A percentile compares a stretch with the other conserved stretches of the same genome.
These are phyloP conservation scores for Zaprionus vittiger DNA, from an alignment of 1,140 invertebrate species.

Conservation along the genomic window DNA sequence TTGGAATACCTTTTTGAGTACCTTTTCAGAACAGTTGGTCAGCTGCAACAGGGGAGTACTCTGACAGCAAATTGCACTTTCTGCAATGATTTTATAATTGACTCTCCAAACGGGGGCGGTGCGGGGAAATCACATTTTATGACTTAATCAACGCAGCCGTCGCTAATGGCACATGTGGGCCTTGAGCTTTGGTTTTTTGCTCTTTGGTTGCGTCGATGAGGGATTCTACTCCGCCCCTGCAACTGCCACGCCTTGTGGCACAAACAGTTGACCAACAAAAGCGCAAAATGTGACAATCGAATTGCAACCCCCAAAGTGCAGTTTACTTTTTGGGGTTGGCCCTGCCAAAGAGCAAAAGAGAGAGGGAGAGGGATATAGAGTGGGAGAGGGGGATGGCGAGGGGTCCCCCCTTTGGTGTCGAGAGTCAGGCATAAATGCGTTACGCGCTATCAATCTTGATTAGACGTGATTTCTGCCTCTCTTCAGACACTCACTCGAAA, in stretches of 20 bases:
- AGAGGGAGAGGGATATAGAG: background rate
- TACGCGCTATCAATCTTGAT: constrained; percentile 83
- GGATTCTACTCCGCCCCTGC: constrained; percentile 45
- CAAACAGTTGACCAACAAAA: constrained; percentile 77
- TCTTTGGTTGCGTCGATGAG: constrained; percentile 14
- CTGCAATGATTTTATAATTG: constrained; percentile 40
- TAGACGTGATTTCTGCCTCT: constrained; percentile 77
- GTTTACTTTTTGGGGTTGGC: constrained; percentile 31
- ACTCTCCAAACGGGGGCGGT: background rate
- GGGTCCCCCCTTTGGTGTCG: constrained; percentile 30
- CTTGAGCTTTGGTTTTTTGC: constrained; percentile 27
- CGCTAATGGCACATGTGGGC: constrained; percentile 78
- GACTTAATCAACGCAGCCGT: constrained; percentile 79
- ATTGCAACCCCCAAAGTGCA: constrained; percentile 6
- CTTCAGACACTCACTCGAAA: constrained; percentile 45
- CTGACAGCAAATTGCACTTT: background rate
- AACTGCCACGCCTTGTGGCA: constrained; percentile 58
- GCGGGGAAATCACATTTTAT: constrained; percentile 65
- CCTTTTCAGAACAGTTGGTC: background rate
- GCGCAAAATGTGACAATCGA: constrained; percentile 56
- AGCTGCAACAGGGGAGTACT: background rate
- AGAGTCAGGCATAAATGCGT: constrained; percentile 76
- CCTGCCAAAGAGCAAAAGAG: background rate
- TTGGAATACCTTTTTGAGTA: background rate
- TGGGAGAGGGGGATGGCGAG: constrained; percentile 30